Evolutionary conservation across 1,140 invertebrate species (phyloP).

Genomic region (Dolichoris vasculosae): DNA sequence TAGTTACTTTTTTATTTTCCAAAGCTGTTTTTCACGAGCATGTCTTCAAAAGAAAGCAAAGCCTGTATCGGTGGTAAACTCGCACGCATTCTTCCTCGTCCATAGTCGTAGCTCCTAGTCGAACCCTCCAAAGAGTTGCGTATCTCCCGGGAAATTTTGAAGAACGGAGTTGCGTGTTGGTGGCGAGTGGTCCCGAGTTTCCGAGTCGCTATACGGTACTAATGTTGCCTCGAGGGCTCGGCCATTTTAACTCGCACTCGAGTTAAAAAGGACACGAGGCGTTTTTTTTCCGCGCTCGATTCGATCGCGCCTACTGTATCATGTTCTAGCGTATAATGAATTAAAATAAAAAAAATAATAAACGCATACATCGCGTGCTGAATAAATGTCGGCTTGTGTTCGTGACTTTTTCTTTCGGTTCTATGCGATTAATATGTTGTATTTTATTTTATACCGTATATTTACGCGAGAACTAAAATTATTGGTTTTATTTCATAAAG

Average conservation of each 20-base stretch:
- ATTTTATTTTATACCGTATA: not conserved
- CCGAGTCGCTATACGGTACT: not conserved
- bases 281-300: not conserved
- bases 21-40: too few species aligned
- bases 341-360: not conserved
- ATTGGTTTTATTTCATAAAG: not conserved
- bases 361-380: constrained; percentile 17
- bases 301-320: not conserved
- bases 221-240: not conserved
- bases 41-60: too few species aligned
- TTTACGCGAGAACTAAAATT: not conserved
- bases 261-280: not conserved
- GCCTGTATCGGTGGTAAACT: not conserved
- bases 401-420: not conserved
- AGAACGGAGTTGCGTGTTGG: not conserved
- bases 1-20: too few species aligned
- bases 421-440: not conserved
- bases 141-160: constrained; percentile 36
- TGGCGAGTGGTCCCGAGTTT: not conserved
- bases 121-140: not conserved
- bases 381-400: not conserved
- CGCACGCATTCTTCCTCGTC: not conserved
- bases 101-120: not conserved
- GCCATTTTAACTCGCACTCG: not conserved
- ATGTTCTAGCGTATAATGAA: not conserved